Conservation (phyloP, 2,113 vertebrate species). For the Tetrax tetrax region DNA sequence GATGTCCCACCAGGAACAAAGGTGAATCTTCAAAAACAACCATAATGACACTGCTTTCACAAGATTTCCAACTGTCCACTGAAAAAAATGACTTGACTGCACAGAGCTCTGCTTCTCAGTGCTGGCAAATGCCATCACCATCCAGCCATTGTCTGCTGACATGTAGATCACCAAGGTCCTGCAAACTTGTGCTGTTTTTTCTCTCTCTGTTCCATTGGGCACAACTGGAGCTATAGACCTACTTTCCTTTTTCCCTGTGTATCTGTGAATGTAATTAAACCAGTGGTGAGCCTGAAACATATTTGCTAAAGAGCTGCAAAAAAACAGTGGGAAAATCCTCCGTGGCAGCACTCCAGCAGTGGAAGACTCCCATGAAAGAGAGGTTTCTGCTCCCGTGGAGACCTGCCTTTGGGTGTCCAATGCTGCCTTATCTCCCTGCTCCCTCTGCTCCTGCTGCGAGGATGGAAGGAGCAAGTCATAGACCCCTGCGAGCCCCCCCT, state of each 20-base stretch:
- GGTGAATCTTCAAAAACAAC: background rate
- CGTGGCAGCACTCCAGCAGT: background rate
- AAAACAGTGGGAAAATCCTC: background rate
- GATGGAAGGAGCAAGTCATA: background rate
- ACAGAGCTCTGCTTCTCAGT: background rate
- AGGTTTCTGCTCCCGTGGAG: background rate
- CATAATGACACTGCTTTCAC: background rate
- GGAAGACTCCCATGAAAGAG: background rate
- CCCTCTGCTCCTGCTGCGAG: background rate
- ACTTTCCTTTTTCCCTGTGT: background rate
- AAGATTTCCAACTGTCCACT: background rate
- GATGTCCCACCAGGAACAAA: background rate
- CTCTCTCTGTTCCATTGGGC: background rate
- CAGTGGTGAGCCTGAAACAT: background rate
- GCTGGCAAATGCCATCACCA: background rate
- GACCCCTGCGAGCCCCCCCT: accelerated
- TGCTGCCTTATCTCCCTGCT: background rate
- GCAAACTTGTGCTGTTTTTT: background rate
- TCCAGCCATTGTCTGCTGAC: accelerated
- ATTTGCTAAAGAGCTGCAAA: background rate
- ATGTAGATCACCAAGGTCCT: background rate
- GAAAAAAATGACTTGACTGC: background rate
- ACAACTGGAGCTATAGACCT: background rate
- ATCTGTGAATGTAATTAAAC: background rate
- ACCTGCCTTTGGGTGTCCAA: background rate